Conservation (phyloP, 30 jellyfish, hydroid and myxozoan genomes). For the Morbakka virulenta region DNA sequence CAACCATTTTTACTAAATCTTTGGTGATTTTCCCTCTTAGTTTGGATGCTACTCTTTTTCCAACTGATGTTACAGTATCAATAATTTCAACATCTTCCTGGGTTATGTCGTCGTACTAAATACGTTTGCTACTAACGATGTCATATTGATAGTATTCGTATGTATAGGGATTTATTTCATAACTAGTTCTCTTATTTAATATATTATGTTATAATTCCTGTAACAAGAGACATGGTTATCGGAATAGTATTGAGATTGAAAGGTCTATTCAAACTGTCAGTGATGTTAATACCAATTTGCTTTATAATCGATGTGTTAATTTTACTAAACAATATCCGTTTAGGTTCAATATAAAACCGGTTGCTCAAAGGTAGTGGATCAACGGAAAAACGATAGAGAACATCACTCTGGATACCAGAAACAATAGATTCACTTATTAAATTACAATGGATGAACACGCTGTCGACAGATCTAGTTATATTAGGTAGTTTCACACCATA, state of each 20-base stretch:
- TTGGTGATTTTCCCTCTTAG: constrained; percentile 12
- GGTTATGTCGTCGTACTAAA: too few species aligned
- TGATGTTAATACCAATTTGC: background rate
- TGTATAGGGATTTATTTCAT: too few species aligned
- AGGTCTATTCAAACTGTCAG: too few species aligned
- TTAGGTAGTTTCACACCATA: constrained; percentile 5
- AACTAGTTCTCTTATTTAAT: too few species aligned
- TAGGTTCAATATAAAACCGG: constrained; percentile 12
- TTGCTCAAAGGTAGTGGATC: constrained; percentile 2
- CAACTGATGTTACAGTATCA: constrained; percentile 5
- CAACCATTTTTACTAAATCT: background rate
- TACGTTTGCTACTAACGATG: background rate
- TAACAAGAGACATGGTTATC: too few species aligned
- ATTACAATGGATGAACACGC: constrained; percentile 1
- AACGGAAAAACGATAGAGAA: too few species aligned
- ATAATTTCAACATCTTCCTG: constrained; percentile 7
- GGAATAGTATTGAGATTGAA: too few species aligned
- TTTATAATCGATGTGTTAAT: constrained; percentile 1
- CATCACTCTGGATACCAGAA: too few species aligned
- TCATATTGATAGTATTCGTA: constrained; percentile 22
- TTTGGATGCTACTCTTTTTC: constrained; percentile 17
- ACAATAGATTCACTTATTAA: too few species aligned
- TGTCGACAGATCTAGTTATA: constrained; percentile 22
- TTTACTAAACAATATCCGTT: constrained; percentile 5
- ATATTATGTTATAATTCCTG: too few species aligned